These are phyloP conservation scores for Danio albolineatus DNA, from an alignment of 2,797 vertebrate genomes.

Conservation along the genomic window DNA sequence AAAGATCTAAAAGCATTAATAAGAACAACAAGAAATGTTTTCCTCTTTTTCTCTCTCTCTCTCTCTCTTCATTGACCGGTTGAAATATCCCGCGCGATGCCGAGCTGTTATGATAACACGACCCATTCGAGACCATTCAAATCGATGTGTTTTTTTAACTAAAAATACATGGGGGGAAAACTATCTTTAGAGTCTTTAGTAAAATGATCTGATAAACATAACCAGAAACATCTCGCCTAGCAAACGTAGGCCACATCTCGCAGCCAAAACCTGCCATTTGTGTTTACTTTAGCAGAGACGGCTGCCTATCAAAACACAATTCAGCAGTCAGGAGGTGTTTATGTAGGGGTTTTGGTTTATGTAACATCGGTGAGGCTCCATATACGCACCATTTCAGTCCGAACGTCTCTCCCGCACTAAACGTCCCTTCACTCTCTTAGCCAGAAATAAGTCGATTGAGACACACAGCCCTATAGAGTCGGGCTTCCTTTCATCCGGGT, in stretches of 20 bases:
- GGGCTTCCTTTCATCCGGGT: conserved; percentile 48
- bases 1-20: conserved; percentile 47
- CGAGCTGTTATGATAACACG: background rate
- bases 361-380: conserved; percentile 46
- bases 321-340: conserved; percentile 56
- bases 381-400: conserved; percentile 39
- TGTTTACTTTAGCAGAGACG: conserved; percentile 55
- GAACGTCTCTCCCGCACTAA: conserved; percentile 38
- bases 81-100: conserved; percentile 4
- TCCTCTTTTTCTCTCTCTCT: background rate
- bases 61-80: conserved; percentile 33
- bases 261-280: conserved; percentile 20
- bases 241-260: background rate
- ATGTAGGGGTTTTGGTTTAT: conserved; percentile 54
- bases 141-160: background rate
- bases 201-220: conserved; percentile 15
- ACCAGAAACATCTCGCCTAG: background rate
- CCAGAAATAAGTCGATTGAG: conserved; percentile 52
- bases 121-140: background rate
- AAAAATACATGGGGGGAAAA: background rate
- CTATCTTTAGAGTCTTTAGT: background rate
- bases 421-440: conserved; percentile 36
- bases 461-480: conserved; percentile 52
- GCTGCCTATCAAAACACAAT: conserved; percentile 54
- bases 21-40: conserved; percentile 28